phyloP scores from a whole-genome alignment of 2,888 invertebrate genomes.

The Amphimallon solstitiale region DNA sequence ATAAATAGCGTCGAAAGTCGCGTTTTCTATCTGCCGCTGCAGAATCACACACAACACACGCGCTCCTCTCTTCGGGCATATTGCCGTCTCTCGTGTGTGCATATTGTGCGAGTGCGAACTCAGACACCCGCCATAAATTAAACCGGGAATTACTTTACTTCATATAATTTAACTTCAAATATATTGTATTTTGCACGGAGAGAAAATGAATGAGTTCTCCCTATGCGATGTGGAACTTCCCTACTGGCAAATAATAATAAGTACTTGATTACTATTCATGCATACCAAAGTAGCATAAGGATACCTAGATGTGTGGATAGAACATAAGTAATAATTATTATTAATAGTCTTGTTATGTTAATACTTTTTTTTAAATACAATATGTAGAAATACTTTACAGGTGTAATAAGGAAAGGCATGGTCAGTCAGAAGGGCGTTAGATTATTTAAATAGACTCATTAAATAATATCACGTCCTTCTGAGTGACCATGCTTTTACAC shows the following conservation, averaged over 20 bases:
- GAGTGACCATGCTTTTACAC: no score
- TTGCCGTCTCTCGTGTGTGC: conserved; percentile 56
- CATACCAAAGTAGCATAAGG: no score
- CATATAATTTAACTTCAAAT: conserved; percentile 55
- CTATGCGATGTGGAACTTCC: conserved; percentile 7
- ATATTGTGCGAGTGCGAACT: conserved; percentile 9
- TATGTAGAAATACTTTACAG: no score
- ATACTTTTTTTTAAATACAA: no score
- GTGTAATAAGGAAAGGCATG: no score
- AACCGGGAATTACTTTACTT: conserved; percentile 59
- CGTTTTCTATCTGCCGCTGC: conserved; percentile 62
- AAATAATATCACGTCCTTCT: no score
- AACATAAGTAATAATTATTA: no score
- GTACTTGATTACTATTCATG: conserved; percentile 23
- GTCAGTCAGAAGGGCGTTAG: no score
- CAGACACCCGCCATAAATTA: conserved; percentile 56
- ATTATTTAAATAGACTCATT: no score
- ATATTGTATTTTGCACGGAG: conserved; percentile 40
- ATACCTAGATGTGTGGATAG: no score
- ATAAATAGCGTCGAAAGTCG: conserved; percentile 61
- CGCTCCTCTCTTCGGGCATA: conserved; percentile 55
- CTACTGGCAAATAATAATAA: conserved; percentile 31
- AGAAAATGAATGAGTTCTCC: not conserved
- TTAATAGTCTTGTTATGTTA: no score
- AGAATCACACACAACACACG: conserved; percentile 59